Evolutionary conservation across 1,140 invertebrate genomes (phyloP).

Genomic region (Heliconius eleuchia): DNA sequence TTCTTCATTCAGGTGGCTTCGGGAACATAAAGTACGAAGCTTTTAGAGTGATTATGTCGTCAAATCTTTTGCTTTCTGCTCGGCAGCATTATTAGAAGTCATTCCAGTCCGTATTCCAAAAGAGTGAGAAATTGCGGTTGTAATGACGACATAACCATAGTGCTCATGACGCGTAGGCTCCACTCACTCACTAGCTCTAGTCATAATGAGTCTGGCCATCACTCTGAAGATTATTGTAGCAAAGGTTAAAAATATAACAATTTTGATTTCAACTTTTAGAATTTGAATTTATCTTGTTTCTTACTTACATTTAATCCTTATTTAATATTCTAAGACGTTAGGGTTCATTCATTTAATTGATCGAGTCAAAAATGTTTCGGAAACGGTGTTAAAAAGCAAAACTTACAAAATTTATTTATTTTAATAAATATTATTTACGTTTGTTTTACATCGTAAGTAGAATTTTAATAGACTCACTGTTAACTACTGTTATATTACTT

Average conservation of each 20-base stretch:
- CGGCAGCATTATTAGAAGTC: conserved; percentile 64
- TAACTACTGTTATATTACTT: conserved; percentile 14
- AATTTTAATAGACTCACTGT: conserved; percentile 12
- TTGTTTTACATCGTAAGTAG: not conserved
- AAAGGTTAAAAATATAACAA: not conserved
- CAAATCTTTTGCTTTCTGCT: conserved; percentile 60
- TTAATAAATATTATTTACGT: not conserved
- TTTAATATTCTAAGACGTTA: not conserved
- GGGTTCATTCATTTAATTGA: not conserved
- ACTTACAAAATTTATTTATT: not conserved
- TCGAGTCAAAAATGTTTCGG: not conserved
- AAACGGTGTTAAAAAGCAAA: not conserved
- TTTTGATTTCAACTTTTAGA: not conserved
- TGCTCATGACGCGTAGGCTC: conserved; percentile 36
- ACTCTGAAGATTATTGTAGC: conserved; percentile 19
- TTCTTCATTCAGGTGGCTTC: conserved; percentile 35
- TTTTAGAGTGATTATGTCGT: conserved; percentile 72
- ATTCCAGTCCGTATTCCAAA: conserved; percentile 48
- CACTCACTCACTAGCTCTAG: conserved; percentile 33
- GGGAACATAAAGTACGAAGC: conserved; percentile 54
- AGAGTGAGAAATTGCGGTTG: conserved; percentile 52
- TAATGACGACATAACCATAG: conserved; percentile 53
- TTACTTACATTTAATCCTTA: not conserved
- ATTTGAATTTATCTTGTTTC: no score
- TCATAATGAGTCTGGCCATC: conserved; percentile 43